Evolutionary conservation across 2,888 invertebrate species (phyloP), one percentile per base, ranked within the genome.

Genomic region (Beris chalybata): DNA sequence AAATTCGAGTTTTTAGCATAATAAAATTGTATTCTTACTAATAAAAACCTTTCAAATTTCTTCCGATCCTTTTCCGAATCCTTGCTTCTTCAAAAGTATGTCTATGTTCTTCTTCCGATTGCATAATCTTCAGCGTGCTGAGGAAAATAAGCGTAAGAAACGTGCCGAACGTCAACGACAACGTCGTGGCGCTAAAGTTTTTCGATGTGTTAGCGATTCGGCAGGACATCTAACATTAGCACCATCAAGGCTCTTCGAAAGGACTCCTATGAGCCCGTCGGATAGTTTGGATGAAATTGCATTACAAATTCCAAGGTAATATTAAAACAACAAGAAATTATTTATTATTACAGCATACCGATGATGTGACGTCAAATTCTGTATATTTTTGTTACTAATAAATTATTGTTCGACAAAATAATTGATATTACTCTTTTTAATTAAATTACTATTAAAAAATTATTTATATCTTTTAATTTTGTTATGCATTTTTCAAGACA

Each of bases 81-180:
- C 38, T 22, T 38, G 38, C 38, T 38, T 38, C 38, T 38, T 38
- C 38, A 38, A 7, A 38, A 90, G 87, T 84, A 93, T 93, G 93
- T 93, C 93, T 86, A 88, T 94, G 87, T 94, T 93, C 87, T 94
- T 94, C 90, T 94, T 94, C 84, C 93, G 94, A 75, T 88, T 93
- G 81, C 94, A 92, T 87, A 93, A 92, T 84, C 87, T 91, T 79
- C 92, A 89, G 82, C 89, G 93, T 71, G 90, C 90, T 80, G 91
- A 91, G 83, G 92, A 92, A 82, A 86, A 85, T 76, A 87, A 87
- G 78, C 85, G 87, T 72, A 87, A 87, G 78, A 86, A 85, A 76
- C 83, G 86, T 74, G 80, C 71, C 65, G 81, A 81, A 70, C 79
- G 79, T 63, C 80, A 83, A 67, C 78, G 80, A 11, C 80, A 79